A percentile compares a stretch with the other conserved stretches of the same genome.
phyloP scores from a whole-genome alignment of 2,797 vertebrate species.

The Hyperoplus lanceolatus region DNA sequence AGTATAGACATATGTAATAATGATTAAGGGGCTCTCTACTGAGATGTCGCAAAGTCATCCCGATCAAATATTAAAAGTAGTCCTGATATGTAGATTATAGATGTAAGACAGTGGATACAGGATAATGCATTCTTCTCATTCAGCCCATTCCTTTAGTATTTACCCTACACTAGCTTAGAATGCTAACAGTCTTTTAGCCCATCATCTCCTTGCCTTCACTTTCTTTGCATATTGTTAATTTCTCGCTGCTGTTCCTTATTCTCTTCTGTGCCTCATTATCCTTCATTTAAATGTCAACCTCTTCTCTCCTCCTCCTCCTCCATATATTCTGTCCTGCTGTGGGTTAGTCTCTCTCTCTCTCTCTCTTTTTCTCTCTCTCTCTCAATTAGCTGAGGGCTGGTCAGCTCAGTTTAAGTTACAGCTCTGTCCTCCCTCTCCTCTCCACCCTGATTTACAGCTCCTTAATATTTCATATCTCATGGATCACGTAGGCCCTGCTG shows the following conservation, averaged over 20 bases:
- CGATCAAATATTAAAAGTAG: background rate
- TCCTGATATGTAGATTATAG: background rate
- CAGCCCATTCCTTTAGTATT: background rate
- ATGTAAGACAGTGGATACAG: background rate
- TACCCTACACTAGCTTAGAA: background rate
- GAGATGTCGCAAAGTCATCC: background rate
- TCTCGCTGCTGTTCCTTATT: background rate
- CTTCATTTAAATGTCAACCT: conserved; percentile 44
- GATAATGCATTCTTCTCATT: background rate
- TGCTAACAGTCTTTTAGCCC: no score
- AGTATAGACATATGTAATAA: background rate
- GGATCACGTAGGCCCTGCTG: conserved; percentile 59
- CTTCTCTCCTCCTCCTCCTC: background rate
- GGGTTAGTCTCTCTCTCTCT: background rate
- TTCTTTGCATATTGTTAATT: background rate
- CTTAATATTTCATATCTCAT: conserved; percentile 70
- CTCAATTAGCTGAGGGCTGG: conserved; percentile 52
- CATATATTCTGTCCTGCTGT: conserved; percentile 2
- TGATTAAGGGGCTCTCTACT: background rate
- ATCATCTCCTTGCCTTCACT: background rate
- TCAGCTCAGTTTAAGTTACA: conserved; percentile 71
- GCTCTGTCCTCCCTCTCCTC: conserved; percentile 38
- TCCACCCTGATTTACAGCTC: conserved; percentile 63
- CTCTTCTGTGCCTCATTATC: conserved; percentile 39
- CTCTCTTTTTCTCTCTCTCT: conserved; percentile 7